Evolutionary conservation across 2,888 invertebrate genomes (phyloP).

Genomic region (Vandiemenella viatica): DNA sequence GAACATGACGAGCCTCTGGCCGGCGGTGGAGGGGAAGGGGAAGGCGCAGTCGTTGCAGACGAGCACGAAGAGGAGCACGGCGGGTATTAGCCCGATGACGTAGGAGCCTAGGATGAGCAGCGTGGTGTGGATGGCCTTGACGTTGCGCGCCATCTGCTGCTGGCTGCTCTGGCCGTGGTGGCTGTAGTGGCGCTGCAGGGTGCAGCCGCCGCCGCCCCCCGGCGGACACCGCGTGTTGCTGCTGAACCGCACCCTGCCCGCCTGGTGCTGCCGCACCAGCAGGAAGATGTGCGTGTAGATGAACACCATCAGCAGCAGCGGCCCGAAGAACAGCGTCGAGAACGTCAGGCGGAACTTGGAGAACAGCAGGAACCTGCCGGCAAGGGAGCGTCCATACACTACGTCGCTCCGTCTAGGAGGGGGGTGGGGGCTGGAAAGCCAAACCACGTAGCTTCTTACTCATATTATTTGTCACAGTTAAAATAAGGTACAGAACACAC

Average conservation of each 20-base stretch:
- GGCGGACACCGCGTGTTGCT: not conserved
- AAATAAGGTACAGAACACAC: no score
- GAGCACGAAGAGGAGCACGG: conserved; percentile 37
- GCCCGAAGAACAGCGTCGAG: conserved; percentile 38
- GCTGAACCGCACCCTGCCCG: conserved; percentile 26
- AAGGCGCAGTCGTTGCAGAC: conserved; percentile 36
- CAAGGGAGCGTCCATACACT: no score
- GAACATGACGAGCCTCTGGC: conserved; percentile 17
- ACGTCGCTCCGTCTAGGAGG: no score
- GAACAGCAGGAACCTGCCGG: conserved; percentile 16
- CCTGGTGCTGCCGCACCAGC: conserved; percentile 39
- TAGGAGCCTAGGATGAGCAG: conserved; percentile 42
- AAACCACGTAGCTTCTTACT: no score
- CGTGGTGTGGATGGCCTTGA: conserved; percentile 44
- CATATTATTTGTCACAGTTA: no score
- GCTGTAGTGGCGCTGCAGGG: no score
- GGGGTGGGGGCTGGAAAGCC: no score
- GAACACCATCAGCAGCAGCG: conserved; percentile 39
- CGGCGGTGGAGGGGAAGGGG: conserved; percentile 16
- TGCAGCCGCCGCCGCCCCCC: no score
- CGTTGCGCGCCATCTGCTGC: conserved; percentile 12
- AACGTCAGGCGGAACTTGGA: conserved; percentile 34
- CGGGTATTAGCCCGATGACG: conserved; percentile 45
- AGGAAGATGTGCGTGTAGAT: conserved; percentile 44
- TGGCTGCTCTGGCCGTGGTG: not conserved